A percentile compares a stretch with the other conserved stretches of the same genome.
Evolutionary conservation across 37 sponge, comb jelly and placozoan genomes (phyloP).

Genomic region (Ianthella basta): DNA sequence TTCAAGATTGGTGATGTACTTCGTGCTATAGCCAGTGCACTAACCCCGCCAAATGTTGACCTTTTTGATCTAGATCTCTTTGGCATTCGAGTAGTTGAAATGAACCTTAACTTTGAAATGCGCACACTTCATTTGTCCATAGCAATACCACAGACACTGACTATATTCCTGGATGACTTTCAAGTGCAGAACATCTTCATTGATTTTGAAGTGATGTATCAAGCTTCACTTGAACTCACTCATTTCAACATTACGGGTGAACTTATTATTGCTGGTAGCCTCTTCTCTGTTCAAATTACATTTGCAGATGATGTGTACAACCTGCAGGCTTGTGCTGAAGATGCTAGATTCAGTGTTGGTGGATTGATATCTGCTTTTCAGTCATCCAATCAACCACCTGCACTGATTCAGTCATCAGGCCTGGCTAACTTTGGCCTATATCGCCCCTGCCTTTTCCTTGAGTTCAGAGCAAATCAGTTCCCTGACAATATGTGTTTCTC

Average conservation of each 20-base stretch:
- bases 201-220: background rate
- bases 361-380: background rate
- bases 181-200: background rate
- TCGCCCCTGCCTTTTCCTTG: background rate
- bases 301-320: background rate
- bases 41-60: no score
- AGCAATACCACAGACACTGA: background rate
- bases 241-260: background rate
- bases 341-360: background rate
- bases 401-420: background rate
- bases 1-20: slow-evolving; percentile 19
- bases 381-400: background rate
- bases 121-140: background rate
- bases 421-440: background rate
- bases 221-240: background rate
- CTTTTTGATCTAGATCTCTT: no score
- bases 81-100: no score
- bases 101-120: background rate
- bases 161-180: background rate
- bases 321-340: background rate
- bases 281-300: background rate
- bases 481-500: slow-evolving; percentile 6
- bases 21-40: background rate
- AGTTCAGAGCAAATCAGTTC: background rate
- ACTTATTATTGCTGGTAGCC: background rate